Conservation (phyloP, 1,140 invertebrate genomes). For the Drosophila navojoa region DNA sequence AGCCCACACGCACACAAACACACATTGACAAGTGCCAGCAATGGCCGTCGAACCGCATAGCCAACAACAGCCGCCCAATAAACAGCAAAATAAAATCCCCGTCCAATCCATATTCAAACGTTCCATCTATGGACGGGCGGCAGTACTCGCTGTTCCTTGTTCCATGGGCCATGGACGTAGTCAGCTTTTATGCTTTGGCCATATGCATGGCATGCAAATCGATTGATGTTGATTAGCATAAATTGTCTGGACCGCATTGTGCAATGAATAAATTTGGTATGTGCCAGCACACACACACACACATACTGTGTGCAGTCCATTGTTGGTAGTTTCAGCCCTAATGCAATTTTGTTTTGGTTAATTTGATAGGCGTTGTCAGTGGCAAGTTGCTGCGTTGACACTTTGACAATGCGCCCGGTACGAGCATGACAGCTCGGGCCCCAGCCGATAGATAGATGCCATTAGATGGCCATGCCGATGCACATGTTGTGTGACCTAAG, state of each 20-base stretch:
- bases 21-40: slow-evolving; percentile 24
- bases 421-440: slow-evolving; percentile 40
- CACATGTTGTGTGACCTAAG: not conserved
- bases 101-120: slow-evolving; percentile 5
- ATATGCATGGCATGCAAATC: slow-evolving; percentile 72
- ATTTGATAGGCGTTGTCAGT: slow-evolving; percentile 81
- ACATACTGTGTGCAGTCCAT: slow-evolving; percentile 1
- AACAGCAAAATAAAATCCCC: slow-evolving; percentile 51
- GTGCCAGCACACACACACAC: slow-evolving; percentile 48
- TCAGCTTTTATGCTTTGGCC: slow-evolving; percentile 59
- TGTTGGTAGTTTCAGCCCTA: slow-evolving; percentile 61
- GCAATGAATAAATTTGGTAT: slow-evolving; percentile 79
- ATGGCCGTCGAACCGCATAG: slow-evolving; percentile 54
- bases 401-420: slow-evolving; percentile 54
- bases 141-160: not conserved
- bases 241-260: slow-evolving; percentile 83
- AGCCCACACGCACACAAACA: slow-evolving; percentile 5
- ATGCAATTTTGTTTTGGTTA: slow-evolving; percentile 82
- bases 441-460: not conserved
- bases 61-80: slow-evolving; percentile 69
- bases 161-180: not conserved
- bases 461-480: not conserved
- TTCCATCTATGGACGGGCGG: not conserved
- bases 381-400: slow-evolving; percentile 58
- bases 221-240: slow-evolving; percentile 83